phyloP scores from a whole-genome alignment of 2,888 invertebrate genomes.

The Lycocerus yunnanus region DNA sequence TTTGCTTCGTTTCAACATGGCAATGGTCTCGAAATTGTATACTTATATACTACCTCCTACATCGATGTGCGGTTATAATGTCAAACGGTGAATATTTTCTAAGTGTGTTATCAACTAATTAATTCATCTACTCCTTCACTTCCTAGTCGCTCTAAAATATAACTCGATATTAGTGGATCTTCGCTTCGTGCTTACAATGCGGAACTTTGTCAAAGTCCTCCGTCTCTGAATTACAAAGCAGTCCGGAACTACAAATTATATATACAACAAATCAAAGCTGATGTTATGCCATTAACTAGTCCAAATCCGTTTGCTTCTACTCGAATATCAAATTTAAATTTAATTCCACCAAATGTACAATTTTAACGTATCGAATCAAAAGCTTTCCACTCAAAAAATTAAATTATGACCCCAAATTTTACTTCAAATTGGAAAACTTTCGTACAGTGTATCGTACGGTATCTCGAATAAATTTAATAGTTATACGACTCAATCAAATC shows the following conservation, averaged over 20 bases:
- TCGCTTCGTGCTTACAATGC: slow-evolving; percentile 24
- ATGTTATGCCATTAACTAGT: slow-evolving; percentile 28
- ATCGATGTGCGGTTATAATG: not conserved
- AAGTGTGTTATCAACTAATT: slow-evolving; percentile 23
- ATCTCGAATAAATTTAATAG: too few species aligned
- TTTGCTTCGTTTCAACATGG: not conserved
- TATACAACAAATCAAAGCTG: slow-evolving; percentile 35
- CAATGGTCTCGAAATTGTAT: not conserved
- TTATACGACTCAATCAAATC: too few species aligned
- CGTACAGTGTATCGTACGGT: too few species aligned
- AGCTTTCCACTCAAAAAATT: not conserved
- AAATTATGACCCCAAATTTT: not conserved
- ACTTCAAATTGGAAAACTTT: not conserved
- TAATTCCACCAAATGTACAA: not conserved
- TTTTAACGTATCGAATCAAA: not conserved
- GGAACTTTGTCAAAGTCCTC: slow-evolving; percentile 33
- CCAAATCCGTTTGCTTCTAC: slow-evolving; percentile 22
- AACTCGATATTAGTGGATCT: slow-evolving; percentile 13
- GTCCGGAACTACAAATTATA: slow-evolving; percentile 33
- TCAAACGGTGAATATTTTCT: not conserved
- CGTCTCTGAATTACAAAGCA: slow-evolving; percentile 32
- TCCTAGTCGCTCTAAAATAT: slow-evolving; percentile 19
- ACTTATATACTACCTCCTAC: not conserved
- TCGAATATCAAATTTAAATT: not conserved
- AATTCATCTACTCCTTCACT: slow-evolving; percentile 19